Percentiles rank a stretch among this genome's conserved stretches.
These are phyloP conservation scores for Zaprionus africanus DNA, from an alignment of 1,140 invertebrate genomes.

Conservation along the genomic window DNA sequence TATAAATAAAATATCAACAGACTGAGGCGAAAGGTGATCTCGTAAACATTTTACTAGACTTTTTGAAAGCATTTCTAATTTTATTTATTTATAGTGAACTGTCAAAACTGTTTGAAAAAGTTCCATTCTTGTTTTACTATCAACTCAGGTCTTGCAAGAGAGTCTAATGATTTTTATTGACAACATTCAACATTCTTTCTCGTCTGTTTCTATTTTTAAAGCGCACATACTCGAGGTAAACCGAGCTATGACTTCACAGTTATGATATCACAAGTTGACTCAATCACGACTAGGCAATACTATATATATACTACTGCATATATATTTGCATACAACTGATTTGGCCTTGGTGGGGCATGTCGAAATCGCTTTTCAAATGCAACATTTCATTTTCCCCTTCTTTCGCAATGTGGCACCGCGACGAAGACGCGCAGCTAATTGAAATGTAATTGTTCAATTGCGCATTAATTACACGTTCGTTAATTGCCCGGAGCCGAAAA, in stretches of 20 bases:
- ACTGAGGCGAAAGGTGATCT: conserved; percentile 37
- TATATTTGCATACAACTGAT: conserved; percentile 57
- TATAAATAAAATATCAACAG: conserved; percentile 48
- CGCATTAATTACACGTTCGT: conserved; percentile 66
- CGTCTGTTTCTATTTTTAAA: background rate
- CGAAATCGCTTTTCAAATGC: conserved; percentile 24
- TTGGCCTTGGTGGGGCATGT: conserved; percentile 15
- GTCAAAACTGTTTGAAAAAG: background rate
- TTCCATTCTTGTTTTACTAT: background rate
- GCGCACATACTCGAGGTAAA: background rate
- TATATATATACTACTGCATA: conserved; percentile 3
- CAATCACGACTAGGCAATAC: background rate
- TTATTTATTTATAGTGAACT: conserved; percentile 23
- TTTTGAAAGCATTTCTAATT: background rate
- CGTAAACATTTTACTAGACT: conserved; percentile 2
- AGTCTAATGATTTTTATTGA: conserved; percentile 1
- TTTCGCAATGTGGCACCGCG: conserved; percentile 29
- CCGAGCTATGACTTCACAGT: conserved; percentile 44
- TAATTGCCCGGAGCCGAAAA: conserved; percentile 69
- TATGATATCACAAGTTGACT: conserved; percentile 55
- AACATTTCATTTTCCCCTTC: conserved; percentile 21
- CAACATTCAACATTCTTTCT: background rate
- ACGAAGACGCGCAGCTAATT: conserved; percentile 51
- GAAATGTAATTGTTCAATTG: conserved; percentile 70
- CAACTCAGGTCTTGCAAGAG: background rate